Conservation (phyloP, 1,140 invertebrate species). For the Chrysomallon squamiferum region DNA sequence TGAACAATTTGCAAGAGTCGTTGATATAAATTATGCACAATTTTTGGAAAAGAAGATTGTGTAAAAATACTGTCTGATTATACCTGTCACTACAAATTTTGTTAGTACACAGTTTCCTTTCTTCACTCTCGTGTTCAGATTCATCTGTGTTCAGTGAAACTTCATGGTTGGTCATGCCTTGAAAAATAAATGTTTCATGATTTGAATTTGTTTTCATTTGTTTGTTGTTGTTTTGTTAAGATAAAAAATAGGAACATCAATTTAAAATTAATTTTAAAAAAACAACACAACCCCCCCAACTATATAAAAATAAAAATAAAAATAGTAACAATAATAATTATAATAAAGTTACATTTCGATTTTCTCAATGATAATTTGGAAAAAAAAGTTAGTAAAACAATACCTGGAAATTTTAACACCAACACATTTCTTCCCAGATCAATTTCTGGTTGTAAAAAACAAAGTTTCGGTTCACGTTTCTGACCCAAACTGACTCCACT, state of each 20-base stretch:
- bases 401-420: conserved; percentile 74
- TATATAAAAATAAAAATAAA: conserved; percentile 13
- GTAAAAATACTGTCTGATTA: too few species aligned
- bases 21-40: too few species aligned
- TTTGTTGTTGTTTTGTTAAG: too few species aligned
- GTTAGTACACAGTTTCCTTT: conserved; percentile 40
- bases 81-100: conserved; percentile 84
- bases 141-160: conserved; percentile 7
- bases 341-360: neutral
- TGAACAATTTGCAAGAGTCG: too few species aligned
- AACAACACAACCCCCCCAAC: too few species aligned
- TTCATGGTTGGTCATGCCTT: conserved; percentile 9
- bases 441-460: conserved; percentile 79
- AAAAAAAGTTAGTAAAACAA: too few species aligned
- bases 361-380: too few species aligned
- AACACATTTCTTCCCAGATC: conserved; percentile 71
- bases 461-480: conserved; percentile 82
- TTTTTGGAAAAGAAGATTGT: too few species aligned
- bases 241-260: too few species aligned
- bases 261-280: too few species aligned
- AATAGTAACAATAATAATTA: neutral
- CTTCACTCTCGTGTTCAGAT: neutral
- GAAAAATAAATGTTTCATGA: too few species aligned
- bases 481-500: conserved; percentile 85
- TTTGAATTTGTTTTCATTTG: too few species aligned